Percentiles rank a stretch among this genome's conserved stretches.
Evolutionary conservation across 2,113 vertebrate genomes (phyloP).

Genomic region (Crotalus helleri): DNA sequence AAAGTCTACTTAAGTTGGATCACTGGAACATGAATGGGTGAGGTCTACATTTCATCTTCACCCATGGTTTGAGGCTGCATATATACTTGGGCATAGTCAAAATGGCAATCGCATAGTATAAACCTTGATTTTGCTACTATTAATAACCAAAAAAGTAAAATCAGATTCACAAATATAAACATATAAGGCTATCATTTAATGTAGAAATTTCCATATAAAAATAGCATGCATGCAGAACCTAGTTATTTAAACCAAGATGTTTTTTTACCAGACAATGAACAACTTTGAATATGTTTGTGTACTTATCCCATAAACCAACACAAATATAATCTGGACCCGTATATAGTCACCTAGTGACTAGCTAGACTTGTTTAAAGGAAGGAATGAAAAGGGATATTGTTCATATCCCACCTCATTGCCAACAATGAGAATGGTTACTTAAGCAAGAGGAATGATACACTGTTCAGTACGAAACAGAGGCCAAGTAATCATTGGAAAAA

Average conservation of each 20-base stretch:
- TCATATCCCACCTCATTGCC: conserved; percentile 10
- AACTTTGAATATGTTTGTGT: conserved; percentile 21
- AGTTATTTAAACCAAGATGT: conserved; percentile 33
- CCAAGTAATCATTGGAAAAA: conserved; percentile 17
- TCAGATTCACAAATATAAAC: conserved; percentile 39
- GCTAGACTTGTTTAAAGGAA: conserved; percentile 47
- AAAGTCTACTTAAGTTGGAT: not conserved
- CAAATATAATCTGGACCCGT: not conserved
- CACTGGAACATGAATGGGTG: not conserved
- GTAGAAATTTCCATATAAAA: conserved; percentile 35
- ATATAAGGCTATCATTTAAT: conserved; percentile 21
- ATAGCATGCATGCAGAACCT: not conserved
- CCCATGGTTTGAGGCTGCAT: not conserved
- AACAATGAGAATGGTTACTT: conserved; percentile 44
- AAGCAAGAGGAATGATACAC: conserved; percentile 22
- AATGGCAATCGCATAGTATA: conserved; percentile 1
- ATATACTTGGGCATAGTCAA: not conserved
- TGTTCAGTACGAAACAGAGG: conserved; percentile 23
- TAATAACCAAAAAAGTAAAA: conserved; percentile 43
- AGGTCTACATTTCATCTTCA: not conserved
- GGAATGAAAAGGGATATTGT: not conserved
- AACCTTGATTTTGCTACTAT: conserved; percentile 27
- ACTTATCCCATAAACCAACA: conserved; percentile 4
- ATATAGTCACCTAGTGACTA: conserved; percentile 27
- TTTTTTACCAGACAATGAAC: not conserved